phyloP scores from a whole-genome alignment of 1,140 invertebrate genomes.

The Pseudomyrmex concolor region DNA sequence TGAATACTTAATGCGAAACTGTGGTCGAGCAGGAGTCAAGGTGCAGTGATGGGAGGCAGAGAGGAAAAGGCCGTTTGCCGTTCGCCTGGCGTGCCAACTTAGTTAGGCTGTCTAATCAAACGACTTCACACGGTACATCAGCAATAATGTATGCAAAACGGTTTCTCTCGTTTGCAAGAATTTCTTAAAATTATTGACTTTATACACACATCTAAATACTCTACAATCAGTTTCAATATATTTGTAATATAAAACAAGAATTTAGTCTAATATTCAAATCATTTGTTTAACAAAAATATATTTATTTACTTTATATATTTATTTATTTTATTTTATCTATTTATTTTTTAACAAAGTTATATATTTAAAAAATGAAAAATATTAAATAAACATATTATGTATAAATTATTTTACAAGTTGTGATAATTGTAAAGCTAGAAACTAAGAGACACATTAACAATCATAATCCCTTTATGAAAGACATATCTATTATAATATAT shows the following conservation, averaged over 20 bases:
- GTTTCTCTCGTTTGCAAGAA: constrained; percentile 42
- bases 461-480: too few relatives aligned
- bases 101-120: constrained; percentile 81
- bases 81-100: constrained; percentile 81
- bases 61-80: constrained; percentile 82
- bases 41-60: constrained; percentile 80
- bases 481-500: too few relatives aligned
- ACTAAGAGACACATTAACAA: too few relatives aligned
- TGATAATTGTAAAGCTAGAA: too few relatives aligned
- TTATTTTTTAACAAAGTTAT: not conserved
- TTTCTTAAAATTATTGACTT: constrained; percentile 38
- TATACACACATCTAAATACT: not conserved
- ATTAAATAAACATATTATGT: too few relatives aligned
- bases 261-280: too few relatives aligned
- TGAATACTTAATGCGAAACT: constrained; percentile 82
- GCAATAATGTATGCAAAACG: constrained; percentile 55
- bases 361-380: too few relatives aligned
- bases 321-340: not conserved
- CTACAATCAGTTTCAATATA: not conserved
- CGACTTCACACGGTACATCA: constrained; percentile 70
- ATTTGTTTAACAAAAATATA: too few relatives aligned
- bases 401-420: too few relatives aligned
- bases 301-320: not conserved
- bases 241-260: too few relatives aligned
- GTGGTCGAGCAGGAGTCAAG: constrained; percentile 82